These are phyloP conservation scores for Dendrocopos noguchii DNA, from an alignment of 2,113 vertebrate genomes.

Conservation along the genomic window DNA sequence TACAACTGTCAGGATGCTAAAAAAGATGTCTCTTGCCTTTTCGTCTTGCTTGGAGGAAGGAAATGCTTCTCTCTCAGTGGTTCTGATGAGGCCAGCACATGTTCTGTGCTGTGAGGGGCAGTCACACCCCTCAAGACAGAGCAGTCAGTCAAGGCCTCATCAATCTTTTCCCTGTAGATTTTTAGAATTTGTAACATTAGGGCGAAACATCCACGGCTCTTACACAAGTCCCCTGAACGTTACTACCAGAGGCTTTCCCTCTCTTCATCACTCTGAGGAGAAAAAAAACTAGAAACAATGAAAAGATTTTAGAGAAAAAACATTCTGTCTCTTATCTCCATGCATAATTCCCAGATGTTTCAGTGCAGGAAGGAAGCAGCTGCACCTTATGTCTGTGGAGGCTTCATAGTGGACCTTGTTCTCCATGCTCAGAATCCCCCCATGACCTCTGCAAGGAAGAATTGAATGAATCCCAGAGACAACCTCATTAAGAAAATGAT, in stretches of 20 bases:
- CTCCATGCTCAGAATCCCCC: neutral
- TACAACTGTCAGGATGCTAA: neutral
- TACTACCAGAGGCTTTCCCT: neutral
- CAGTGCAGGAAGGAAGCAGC: neutral
- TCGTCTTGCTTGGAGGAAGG: neutral
- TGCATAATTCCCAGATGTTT: neutral
- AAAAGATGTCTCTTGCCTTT: neutral
- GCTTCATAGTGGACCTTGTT: neutral
- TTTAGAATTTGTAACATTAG: neutral
- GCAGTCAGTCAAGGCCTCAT: neutral
- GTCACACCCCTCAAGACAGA: neutral
- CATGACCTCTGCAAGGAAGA: neutral
- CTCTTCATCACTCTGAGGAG: neutral
- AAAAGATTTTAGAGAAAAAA: neutral
- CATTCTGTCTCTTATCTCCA: neutral
- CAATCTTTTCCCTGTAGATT: neutral
- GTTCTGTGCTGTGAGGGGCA: neutral
- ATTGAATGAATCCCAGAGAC: neutral
- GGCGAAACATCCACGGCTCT: neutral
- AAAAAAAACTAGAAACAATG: neutral
- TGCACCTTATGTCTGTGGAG: neutral
- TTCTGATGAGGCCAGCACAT: neutral
- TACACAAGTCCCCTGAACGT: neutral
- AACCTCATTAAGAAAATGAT: neutral
- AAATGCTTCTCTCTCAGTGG: neutral